Base-by-base conservation (phyloP, 2,888 invertebrate genomes). In the Melinaea menophilus region DNA sequence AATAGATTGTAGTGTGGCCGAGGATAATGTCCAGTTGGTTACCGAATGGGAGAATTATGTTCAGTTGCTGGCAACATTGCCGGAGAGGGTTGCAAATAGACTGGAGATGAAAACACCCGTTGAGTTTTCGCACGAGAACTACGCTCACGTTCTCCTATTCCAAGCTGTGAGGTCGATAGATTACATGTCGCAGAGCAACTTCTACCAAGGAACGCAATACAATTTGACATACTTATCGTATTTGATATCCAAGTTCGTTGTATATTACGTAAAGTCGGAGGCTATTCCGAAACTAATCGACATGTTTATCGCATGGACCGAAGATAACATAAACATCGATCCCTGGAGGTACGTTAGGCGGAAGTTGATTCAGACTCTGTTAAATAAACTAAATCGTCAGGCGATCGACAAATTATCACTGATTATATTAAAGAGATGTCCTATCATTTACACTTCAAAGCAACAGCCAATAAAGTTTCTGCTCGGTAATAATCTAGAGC, bases 81-180 rank as follows among this genome's bases (percentile, higher is more conserved):
- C 96, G 0, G 93, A 90, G 72, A 87, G 94, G 69, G 85, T 96
- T 54, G 95, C 95, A 7, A 97, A 97, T 76, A 91, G 90, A 71
- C 72, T 94, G 37, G 84, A 93, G 66, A 86, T 84, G 1, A 84
- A 92, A 41, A 85, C 93, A 4, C 92, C 93, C 0, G 86, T 90
- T 64, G 85, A 91, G 22, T 95, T 95, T 75, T 82, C 91, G 0
- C 86, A 92, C 0, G 85, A 91, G 13, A 87, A 86, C 33, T 95
- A 92, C 77, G 87, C 92, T 0, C 92, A 91, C 60, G 80, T 92
- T 55, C 73, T 96, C 0, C 81, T 93, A 34, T 92, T 92, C 66
- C 94, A 95, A 71, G 79, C 95, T 3, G 72, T 94, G 0, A 91
- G 93, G 72, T 83, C 91, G 0, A 78, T 96, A 1, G 92, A 93